Evolutionary conservation across 2,888 invertebrate species (phyloP).

Genomic region (Gortyna flavago): DNA sequence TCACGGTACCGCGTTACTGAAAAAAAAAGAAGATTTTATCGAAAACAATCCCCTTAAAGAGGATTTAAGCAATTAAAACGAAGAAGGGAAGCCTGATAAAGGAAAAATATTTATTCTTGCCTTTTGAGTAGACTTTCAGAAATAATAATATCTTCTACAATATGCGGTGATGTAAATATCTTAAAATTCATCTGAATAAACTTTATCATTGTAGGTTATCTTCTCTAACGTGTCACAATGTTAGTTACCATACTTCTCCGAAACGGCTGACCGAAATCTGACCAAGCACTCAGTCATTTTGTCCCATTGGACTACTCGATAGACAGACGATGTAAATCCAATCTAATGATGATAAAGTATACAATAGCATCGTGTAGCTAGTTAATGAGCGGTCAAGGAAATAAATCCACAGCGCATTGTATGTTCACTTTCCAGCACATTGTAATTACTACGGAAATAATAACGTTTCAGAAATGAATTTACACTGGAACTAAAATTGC

Average conservation of each 20-base stretch:
- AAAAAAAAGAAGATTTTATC: conserved; percentile 77
- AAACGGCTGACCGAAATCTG: no score
- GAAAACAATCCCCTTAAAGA: conserved; percentile 79
- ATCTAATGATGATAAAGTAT: conserved; percentile 7
- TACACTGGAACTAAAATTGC: conserved; percentile 8
- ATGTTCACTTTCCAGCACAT: conserved; percentile 8
- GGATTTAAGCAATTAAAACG: conserved; percentile 87
- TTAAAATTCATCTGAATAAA: conserved; percentile 19
- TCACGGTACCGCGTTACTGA: conserved; percentile 73
- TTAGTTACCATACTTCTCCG: no score
- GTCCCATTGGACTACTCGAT: background rate
- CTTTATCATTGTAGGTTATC: conserved; percentile 8
- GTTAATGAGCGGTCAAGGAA: conserved; percentile 22
- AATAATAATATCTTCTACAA: conserved; percentile 63
- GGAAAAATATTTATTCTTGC: conserved; percentile 76
- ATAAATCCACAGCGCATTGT: conserved; percentile 34
- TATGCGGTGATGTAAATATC: conserved; percentile 52
- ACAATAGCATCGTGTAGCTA: background rate
- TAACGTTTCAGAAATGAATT: conserved; percentile 21
- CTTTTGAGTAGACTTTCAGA: conserved; percentile 74
- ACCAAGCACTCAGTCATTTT: no score
- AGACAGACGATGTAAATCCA: background rate
- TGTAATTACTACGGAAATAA: conserved; percentile 40
- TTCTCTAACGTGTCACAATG: no score
- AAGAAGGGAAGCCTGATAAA: conserved; percentile 74